These are phyloP conservation scores for Netelia virgata DNA, from an alignment of 2,888 invertebrate species.

Conservation along the genomic window DNA sequence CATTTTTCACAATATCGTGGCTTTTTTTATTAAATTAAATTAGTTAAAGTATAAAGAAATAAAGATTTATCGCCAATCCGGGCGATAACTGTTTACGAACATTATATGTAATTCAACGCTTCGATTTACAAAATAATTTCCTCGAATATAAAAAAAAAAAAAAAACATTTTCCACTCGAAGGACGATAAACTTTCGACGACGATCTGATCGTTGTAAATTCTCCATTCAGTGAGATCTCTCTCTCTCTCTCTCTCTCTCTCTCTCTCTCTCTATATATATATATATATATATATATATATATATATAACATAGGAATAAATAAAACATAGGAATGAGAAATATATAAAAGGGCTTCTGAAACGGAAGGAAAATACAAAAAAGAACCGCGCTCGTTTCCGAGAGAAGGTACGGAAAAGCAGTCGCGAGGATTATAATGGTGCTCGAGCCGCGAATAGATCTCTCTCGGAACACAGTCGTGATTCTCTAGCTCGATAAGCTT, in stretches of 20 bases:
- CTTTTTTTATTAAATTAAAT: neutral
- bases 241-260: no score
- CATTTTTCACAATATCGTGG: neutral
- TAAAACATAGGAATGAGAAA: neutral
- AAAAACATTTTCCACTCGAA: neutral
- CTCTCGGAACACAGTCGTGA: constrained; percentile 41
- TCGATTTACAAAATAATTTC: neutral
- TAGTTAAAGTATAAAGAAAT: no score
- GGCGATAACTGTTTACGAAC: no score
- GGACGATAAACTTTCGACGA: neutral
- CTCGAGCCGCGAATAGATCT: constrained; percentile 36
- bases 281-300: neutral
- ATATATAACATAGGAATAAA: neutral
- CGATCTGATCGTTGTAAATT: neutral
- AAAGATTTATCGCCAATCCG: no score
- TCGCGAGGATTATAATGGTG: constrained; percentile 42
- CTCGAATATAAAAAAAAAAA: neutral
- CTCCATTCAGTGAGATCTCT: neutral
- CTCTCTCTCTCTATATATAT: no score
- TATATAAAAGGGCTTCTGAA: neutral
- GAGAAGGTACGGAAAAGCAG: constrained; percentile 11
- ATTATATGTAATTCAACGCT: no score
- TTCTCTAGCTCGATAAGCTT: constrained; percentile 47
- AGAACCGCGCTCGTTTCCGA: neutral
- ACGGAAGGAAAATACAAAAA: neutral